These are phyloP conservation scores for Ormyrus rosae DNA, from an alignment of 2,888 invertebrate species.

Conservation along the genomic window DNA sequence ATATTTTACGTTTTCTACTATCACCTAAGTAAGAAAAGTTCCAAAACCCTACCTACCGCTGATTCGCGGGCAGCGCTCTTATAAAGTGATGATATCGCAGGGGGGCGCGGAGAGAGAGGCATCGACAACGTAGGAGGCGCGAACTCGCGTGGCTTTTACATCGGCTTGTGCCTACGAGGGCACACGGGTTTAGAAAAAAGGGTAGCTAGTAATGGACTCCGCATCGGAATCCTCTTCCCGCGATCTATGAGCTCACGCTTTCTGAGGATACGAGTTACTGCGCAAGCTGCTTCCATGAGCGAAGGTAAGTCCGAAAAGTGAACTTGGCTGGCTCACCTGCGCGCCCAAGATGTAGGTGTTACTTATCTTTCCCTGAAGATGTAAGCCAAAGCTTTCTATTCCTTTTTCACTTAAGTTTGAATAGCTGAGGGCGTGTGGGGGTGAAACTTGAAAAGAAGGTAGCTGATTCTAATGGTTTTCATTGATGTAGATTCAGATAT, in stretches of 20 bases:
- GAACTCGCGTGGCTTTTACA: constrained; percentile 46
- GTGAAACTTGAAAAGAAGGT: not conserved
- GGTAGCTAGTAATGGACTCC: not conserved
- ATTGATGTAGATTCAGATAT: constrained; percentile 42
- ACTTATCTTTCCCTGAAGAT: not conserved
- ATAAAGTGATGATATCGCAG: too few relatives aligned
- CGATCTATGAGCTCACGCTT: constrained; percentile 19
- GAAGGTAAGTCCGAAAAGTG: constrained; percentile 13
- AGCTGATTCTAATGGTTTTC: not conserved
- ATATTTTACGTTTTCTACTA: constrained; percentile 12
- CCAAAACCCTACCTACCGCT: not conserved
- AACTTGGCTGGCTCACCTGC: not conserved
- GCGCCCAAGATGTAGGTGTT: not conserved
- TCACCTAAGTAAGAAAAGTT: constrained; percentile 15
- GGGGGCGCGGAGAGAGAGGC: not conserved
- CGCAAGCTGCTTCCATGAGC: constrained; percentile 12
- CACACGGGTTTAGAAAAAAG: constrained; percentile 4
- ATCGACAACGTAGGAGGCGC: constrained; percentile 11
- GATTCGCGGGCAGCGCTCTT: not conserved
- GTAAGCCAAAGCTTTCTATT: not conserved
- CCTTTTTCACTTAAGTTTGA: not conserved
- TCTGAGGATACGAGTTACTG: not conserved
- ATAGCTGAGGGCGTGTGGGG: not conserved
- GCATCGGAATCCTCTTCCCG: not conserved
- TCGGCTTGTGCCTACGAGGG: constrained; percentile 20